Base-by-base conservation (phyloP, 1,140 invertebrate species). In the Camponotus vicinus region DNA sequence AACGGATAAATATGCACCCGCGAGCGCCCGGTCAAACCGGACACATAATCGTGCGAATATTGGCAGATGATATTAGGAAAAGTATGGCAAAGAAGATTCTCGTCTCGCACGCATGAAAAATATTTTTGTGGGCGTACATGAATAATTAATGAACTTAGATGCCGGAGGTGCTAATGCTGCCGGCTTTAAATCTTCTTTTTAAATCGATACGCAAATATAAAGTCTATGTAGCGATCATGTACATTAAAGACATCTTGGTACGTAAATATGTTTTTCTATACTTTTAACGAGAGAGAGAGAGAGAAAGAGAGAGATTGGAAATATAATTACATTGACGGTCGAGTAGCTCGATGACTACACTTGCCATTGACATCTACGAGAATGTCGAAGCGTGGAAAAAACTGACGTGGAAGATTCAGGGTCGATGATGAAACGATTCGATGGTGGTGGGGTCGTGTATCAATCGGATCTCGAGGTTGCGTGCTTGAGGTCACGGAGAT, bases 401-500 rank as follows among this genome's bases (percentile, higher is more conserved):
- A 32, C 3, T 66, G 59, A 75, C 86, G 70, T 18, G 82, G 34
- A 61, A 40, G 79, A 87, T 85, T 76, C 78, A 89, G 79, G 87
- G 87, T 75, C 87, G 87, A 78, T 55, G 85, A 88, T 86, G 85
- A 88, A 87, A 87, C 66, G 86, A 88, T 80, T 70, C 45, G 63
- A n/a, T 57, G 66, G 45, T 57, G 66, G 45, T 83, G 71, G 32
- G 67, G 59, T 89, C 87, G 88, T 83, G 79, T 90, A 92, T 92
- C 91, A 92, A 92, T 92, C 91, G 90, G 76, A 88, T 87, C 71
- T 73, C 85, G 88, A 88, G 86, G 86, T 92, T 92, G 91, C 90
- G 91, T 92, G 92, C 89, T 90, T 89, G 86, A 88, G 91, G 91
- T 89, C 89, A 88, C 85, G 80, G 87, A 88, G 89, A 87, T 86